Conservation (phyloP, 1,140 invertebrate genomes). For the Latrodectus geometricus region DNA sequence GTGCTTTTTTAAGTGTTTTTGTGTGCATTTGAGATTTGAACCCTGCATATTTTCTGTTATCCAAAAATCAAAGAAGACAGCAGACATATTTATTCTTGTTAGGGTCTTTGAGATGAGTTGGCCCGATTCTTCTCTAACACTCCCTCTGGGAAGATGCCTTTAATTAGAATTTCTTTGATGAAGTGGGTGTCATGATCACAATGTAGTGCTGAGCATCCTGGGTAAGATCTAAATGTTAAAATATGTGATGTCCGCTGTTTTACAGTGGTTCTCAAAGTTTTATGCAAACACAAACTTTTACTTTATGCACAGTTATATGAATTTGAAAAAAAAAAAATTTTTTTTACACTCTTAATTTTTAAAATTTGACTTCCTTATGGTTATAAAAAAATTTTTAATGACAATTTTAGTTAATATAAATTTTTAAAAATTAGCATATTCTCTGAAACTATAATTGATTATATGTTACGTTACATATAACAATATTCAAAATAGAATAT, state of each 20-base stretch:
- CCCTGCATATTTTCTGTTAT: slow-evolving; percentile 56
- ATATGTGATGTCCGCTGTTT: slow-evolving; percentile 42
- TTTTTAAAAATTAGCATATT: neutral
- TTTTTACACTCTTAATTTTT: neutral
- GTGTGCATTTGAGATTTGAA: slow-evolving; percentile 41
- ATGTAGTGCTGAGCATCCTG: slow-evolving; percentile 20
- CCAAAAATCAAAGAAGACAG: slow-evolving; percentile 51
- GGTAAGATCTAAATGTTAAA: slow-evolving; percentile 59
- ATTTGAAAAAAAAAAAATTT: neutral
- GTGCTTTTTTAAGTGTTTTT: slow-evolving; percentile 40
- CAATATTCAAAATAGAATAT: too few relatives aligned
- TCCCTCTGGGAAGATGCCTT: slow-evolving; percentile 31
- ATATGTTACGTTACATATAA: too few relatives aligned
- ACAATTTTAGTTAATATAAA: neutral
- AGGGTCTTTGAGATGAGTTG: slow-evolving; percentile 59
- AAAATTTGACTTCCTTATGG: neutral
- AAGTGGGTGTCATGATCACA: slow-evolving; percentile 6
- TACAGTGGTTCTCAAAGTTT: slow-evolving; percentile 31
- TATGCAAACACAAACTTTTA: neutral
- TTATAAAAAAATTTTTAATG: neutral
- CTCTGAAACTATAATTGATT: too few relatives aligned
- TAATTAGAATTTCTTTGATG: slow-evolving; percentile 39
- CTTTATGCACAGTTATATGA: neutral
- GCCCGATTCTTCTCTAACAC: slow-evolving; percentile 35
- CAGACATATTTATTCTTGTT: slow-evolving; percentile 55